Percentiles rank a stretch among this genome's conserved stretches.
These are phyloP conservation scores for Hippoglossus hippoglossus DNA, from an alignment of 2,797 vertebrate genomes.

Conservation along the genomic window DNA sequence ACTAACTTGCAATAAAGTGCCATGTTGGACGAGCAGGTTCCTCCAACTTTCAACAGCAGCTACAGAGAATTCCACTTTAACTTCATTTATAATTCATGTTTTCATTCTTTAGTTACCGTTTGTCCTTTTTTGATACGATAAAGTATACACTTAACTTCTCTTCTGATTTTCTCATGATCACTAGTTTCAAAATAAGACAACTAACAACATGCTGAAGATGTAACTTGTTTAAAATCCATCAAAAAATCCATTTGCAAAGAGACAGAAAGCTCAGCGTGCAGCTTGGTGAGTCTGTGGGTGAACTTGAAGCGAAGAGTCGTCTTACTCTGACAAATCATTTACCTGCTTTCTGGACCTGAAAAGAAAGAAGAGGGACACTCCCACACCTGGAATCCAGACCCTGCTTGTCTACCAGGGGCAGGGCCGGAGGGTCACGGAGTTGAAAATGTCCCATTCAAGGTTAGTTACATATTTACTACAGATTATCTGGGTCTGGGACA, in stretches of 20 bases:
- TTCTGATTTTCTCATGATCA: neutral
- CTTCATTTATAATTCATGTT: neutral
- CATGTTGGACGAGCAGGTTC: neutral
- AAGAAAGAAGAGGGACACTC: slow-evolving; percentile 63
- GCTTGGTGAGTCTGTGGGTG: slow-evolving; percentile 2
- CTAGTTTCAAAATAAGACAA: neutral
- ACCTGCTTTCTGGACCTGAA: slow-evolving; percentile 64
- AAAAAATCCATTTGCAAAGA: neutral
- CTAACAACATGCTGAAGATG: neutral
- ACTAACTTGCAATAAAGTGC: slow-evolving; percentile 1
- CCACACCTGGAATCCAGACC: slow-evolving; percentile 76
- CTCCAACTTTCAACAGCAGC: neutral
- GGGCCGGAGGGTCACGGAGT: slow-evolving; percentile 55
- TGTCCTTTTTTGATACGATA: neutral
- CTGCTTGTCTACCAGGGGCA: slow-evolving; percentile 41
- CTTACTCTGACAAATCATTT: slow-evolving; percentile 73
- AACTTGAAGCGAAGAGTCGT: slow-evolving; percentile 59
- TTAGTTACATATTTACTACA: slow-evolving; percentile 57
- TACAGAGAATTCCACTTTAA: too few relatives aligned
- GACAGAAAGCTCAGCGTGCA: neutral
- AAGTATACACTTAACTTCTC: neutral
- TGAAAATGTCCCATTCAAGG: slow-evolving; percentile 40
- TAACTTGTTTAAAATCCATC: neutral
- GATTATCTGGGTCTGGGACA: neutral
- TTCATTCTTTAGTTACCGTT: neutral